Conservation (phyloP, 1,140 invertebrate genomes). For the Drosophila rhopaloa region DNA sequence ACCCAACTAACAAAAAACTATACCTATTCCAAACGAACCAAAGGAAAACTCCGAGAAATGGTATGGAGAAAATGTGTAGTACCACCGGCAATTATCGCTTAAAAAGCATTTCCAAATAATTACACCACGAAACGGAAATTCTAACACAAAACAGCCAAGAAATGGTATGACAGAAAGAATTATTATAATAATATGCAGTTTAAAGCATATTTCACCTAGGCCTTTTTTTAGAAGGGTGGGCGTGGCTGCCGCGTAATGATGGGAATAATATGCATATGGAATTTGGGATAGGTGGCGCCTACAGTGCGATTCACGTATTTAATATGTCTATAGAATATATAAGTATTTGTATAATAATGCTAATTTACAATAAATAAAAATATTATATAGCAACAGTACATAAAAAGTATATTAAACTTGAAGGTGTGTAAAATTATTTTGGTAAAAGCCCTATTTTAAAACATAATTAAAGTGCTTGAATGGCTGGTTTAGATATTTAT, state of each 20-base stretch:
- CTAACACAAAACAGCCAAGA: conserved; percentile 28
- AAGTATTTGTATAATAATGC: too few species aligned
- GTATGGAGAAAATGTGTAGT: conserved; percentile 19
- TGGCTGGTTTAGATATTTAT: too few species aligned
- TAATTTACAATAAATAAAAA: too few species aligned
- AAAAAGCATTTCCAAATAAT: conserved; percentile 82
- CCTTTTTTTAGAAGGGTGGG: conserved; percentile 40
- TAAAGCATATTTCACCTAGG: conserved; percentile 48
- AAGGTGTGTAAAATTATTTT: too few species aligned
- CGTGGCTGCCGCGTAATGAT: conserved; percentile 61
- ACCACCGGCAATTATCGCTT: conserved; percentile 79
- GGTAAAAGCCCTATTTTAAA: too few species aligned
- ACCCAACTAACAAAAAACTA: conserved; percentile 50
- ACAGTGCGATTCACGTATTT: conserved; percentile 2
- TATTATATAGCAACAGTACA: too few species aligned
- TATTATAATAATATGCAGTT: conserved; percentile 60
- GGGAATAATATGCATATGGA: conserved; percentile 62
- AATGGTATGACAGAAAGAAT: conserved; percentile 25
- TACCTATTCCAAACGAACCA: conserved; percentile 12
- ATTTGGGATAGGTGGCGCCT: conserved; percentile 14
- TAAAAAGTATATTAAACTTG: too few species aligned
- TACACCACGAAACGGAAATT: conserved; percentile 53
- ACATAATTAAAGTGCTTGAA: too few species aligned
- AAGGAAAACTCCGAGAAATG: conserved; percentile 9
- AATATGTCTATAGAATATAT: too few species aligned